Base-by-base conservation (phyloP, 2,888 invertebrate species). In the Nomada hirtipes region DNA sequence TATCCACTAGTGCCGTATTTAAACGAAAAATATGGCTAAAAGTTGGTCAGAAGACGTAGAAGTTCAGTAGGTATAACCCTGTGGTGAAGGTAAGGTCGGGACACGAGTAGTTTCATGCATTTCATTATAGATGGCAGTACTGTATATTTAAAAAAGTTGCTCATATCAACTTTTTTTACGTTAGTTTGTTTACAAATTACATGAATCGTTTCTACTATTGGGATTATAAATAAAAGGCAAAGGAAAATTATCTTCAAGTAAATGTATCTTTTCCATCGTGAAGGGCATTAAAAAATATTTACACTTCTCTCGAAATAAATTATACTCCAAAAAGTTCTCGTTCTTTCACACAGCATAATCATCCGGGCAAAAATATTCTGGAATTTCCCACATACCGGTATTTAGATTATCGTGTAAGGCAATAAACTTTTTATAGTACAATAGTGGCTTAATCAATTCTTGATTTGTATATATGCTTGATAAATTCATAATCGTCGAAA, bases 271-370 rank as follows among this genome's bases (percentile, higher is more conserved):
- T 69, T 78, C 53, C 36, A 60, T 78, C 72, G 55, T 65, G 72
- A 73, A 77, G 75, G 81, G 59, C 61, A 78, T 70, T 84, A 78
- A 77, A 85, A 85, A 84, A 82, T 81, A 84, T 82, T 70, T 84
- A 85, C 78, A 84, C 63, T 63, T 84, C 75, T 81, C 73, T 81
- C 50, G 71, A 81, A 84, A 82, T 83, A 82, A 83, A 83, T 83
- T 79, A 83, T 63, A 67, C 42, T 84, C 47, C 36, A 69, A 75
- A 81, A 77, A 72, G 29, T 82, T 71, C 26, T 59, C 55, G 50
- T 44, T 67, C 42, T 57, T 67, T 57, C 65, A 42, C 50, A 29
- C 59, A 29, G 20, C n/a, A 57, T 26, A 71, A 67, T 59, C 26
- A 3, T 52, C 53, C 59, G 26, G 52, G 26, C 63, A 67, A 61